These are phyloP conservation scores for Loxodonta africana DNA, from an alignment of 2,113 vertebrate genomes.

Conservation along the genomic window DNA sequence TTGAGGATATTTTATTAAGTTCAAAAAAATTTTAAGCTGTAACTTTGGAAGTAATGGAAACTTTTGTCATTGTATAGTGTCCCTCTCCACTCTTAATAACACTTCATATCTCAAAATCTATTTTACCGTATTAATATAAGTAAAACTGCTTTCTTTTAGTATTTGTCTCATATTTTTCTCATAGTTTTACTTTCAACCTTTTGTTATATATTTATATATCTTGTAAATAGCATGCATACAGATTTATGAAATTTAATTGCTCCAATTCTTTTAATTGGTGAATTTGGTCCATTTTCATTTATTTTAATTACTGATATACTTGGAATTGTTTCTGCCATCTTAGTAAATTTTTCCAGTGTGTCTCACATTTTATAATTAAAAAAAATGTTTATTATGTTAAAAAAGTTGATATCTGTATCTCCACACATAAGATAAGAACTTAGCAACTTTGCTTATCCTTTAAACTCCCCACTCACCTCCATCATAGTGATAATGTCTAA, in stretches of 20 bases:
- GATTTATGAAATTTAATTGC: neutral
- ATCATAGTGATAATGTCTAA: neutral
- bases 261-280: neutral
- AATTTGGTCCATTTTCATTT: slow-evolving; percentile 21
- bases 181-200: slow-evolving; percentile 19
- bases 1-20: neutral
- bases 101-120: slow-evolving; percentile 7
- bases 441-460: neutral
- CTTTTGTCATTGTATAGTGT: neutral
- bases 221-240: neutral
- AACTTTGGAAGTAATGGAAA: slow-evolving; percentile 15
- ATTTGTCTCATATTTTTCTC: neutral
- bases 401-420: neutral
- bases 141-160: neutral
- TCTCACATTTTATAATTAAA: neutral
- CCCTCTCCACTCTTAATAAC: neutral
- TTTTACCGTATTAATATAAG: neutral
- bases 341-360: neutral
- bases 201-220: neutral
- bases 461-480: neutral
- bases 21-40: neutral
- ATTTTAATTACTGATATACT: neutral
- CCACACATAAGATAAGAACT: neutral
- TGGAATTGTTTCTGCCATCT: neutral
- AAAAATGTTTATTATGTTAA: neutral